phyloP scores from a whole-genome alignment of 2,888 invertebrate species.

The Drosophila parthenogenetica region DNA sequence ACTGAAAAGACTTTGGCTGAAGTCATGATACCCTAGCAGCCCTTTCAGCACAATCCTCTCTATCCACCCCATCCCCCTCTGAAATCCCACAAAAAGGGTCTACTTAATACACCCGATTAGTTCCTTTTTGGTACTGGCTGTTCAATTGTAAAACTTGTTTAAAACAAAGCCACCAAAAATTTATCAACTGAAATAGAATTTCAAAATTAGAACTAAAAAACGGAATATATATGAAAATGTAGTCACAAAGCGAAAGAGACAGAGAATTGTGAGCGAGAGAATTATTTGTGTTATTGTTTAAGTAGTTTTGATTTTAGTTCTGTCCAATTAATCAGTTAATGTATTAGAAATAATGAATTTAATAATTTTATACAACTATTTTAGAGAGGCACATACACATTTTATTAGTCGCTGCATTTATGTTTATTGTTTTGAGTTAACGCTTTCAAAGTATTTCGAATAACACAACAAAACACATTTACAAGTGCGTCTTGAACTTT shows the following conservation, averaged over 20 bases:
- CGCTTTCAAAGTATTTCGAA: conserved; percentile 61
- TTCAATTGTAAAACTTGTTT: conserved; percentile 9
- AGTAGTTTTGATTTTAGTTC: conserved; percentile 46
- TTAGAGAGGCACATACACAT: conserved; percentile 22
- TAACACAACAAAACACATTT: conserved; percentile 5
- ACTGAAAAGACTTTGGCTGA: conserved; percentile 92
- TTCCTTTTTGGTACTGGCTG: conserved; percentile 41
- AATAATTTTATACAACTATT: conserved; percentile 31
- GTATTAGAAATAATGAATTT: conserved; percentile 40
- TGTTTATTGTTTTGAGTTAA: conserved; percentile 48
- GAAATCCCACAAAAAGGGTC: conserved; percentile 12
- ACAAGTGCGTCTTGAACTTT: conserved; percentile 68
- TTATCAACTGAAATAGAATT: conserved; percentile 62
- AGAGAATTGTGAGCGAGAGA: conserved; percentile 21
- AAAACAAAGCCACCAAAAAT: conserved; percentile 53
- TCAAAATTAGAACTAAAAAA: conserved; percentile 39
- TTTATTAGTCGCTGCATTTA: conserved; percentile 65
- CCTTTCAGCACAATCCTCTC: conserved; percentile 46
- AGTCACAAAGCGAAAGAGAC: conserved; percentile 60
- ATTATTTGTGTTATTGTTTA: conserved; percentile 48
- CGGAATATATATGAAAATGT: conserved; percentile 27
- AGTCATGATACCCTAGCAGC: conserved; percentile 86
- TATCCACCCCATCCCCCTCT: conserved; percentile 14
- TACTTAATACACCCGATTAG: conserved; percentile 22
- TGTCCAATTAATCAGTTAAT: conserved; percentile 23